Evolutionary conservation across 2,888 invertebrate genomes (phyloP), one percentile per base, ranked within the genome.

Genomic region (Hyposoter dolosus): DNA sequence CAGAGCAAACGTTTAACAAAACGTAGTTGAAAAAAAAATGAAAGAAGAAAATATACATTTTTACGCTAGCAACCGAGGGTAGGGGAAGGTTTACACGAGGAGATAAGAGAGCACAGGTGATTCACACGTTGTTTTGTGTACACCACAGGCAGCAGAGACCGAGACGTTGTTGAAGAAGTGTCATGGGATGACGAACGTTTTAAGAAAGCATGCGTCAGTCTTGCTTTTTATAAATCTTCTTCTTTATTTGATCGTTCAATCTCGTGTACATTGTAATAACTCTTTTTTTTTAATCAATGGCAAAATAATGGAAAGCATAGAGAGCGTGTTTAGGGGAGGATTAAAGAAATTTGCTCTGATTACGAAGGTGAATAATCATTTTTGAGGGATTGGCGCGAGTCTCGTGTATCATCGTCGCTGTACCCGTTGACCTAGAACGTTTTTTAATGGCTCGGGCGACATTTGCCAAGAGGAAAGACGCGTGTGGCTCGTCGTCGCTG

Each of bases 1-100:
- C 50, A 84, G 86, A 87, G 82, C 87, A 81, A 40, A 65, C 65
- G 68, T 47, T 28, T 87, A 89, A 28, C 79, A 65, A 77, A 69
- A 87, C 66, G 40, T 40, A 84, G 40, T 60, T 65, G 28, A 28
- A n/a, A 40, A 76, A n/a, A 76, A 3, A 43, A 23, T 28, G 9
- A 9, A 43, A 23, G 15, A 60, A n/a, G 23, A 56, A 56, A 60
- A 60, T 19, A 7, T 15, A 60, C 15, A 60, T 60, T 53, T n/a
- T 53, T 28, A 17, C 5, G 12, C 15, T 60, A 60, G 5, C 60
- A 28, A 28, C 3, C 28, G 28, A 60, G 28, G 60, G 60, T 28
- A 15, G 28, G 10, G 15, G 28, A 60, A 15, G 28, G 15, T 28
- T 28, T 15, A 28, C 12, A 60, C 60, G 15, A 60, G 60, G 60